A percentile compares a stretch with the other conserved stretches of the same genome.
These are phyloP conservation scores for Bathynomus jamesi DNA, from an alignment of 1,140 invertebrate genomes.

Conservation along the genomic window DNA sequence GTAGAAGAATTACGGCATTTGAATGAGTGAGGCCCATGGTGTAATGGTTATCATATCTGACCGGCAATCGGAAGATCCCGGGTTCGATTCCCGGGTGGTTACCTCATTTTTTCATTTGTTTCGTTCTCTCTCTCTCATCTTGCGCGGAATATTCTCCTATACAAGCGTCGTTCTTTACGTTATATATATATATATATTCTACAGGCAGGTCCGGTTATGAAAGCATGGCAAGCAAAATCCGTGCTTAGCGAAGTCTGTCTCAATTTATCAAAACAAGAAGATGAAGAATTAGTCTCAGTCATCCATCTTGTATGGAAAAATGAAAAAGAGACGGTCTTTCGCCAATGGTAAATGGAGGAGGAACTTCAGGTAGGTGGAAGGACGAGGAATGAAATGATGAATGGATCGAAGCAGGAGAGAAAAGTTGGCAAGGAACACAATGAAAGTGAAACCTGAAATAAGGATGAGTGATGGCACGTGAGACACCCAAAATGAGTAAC, in stretches of 20 bases:
- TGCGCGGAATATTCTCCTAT: too few relatives aligned
- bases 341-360: neutral
- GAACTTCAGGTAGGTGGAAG: neutral
- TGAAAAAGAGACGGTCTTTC: neutral
- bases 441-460: neutral
- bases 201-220: too few relatives aligned
- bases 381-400: neutral
- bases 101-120: too few relatives aligned
- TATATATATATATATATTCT: slow-evolving; percentile 3
- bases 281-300: neutral
- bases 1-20: too few relatives aligned
- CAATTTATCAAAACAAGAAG: neutral
- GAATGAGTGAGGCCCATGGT: too few relatives aligned
- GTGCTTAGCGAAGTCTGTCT: neutral
- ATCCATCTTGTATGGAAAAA: neutral
- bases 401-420: too few relatives aligned
- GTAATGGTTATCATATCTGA: too few relatives aligned
- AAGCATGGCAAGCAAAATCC: neutral
- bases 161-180: too few relatives aligned
- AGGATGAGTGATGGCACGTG: neutral
- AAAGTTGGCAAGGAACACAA: neutral
- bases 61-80: too few relatives aligned
- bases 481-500: neutral
- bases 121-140: too few relatives aligned
- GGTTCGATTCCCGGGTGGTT: too few relatives aligned